Conservation (phyloP, 2,113 vertebrate genomes). For the Ptychochromis oligacanthus region DNA sequence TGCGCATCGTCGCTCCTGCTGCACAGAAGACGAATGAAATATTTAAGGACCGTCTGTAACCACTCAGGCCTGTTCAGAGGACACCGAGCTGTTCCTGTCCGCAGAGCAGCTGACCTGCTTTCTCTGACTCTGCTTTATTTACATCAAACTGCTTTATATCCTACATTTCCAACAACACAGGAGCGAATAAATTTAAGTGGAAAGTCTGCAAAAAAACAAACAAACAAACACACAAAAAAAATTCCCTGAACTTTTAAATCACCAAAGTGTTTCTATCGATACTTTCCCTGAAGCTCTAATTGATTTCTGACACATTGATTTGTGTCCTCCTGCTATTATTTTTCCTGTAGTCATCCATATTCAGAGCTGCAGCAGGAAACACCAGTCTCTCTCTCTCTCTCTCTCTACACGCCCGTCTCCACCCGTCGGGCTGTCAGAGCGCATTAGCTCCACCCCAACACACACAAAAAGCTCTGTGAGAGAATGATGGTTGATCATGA, state of each 20-base stretch:
- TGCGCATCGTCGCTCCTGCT: not conserved
- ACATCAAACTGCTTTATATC: not conserved
- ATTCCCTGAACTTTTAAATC: not conserved
- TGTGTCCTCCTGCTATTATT: not conserved
- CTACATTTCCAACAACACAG: not conserved
- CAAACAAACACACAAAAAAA: too few species aligned
- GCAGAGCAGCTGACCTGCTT: conserved; percentile 55
- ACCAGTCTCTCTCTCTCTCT: not conserved
- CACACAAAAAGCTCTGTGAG: conserved; percentile 9
- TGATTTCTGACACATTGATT: conserved; percentile 22
- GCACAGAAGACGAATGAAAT: conserved; percentile 53
- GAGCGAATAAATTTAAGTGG: not conserved
- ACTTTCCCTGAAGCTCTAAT: not conserved
- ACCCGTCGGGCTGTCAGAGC: conserved; percentile 56
- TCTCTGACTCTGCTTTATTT: not conserved
- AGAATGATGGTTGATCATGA: conserved; percentile 25
- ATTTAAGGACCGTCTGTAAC: conserved; percentile 44
- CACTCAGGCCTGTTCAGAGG: conserved; percentile 34
- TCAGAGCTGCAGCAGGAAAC: conserved; percentile 34
- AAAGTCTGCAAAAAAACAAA: not conserved
- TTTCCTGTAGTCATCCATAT: not conserved
- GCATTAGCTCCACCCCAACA: conserved; percentile 56
- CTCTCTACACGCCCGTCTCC: conserved; percentile 6
- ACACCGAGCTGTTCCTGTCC: not conserved
- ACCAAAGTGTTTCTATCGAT: not conserved